Evolutionary conservation across 2,113 vertebrate species (phyloP), one percentile per base, ranked within the genome.

Genomic region (Amblyopsis rosae): DNA sequence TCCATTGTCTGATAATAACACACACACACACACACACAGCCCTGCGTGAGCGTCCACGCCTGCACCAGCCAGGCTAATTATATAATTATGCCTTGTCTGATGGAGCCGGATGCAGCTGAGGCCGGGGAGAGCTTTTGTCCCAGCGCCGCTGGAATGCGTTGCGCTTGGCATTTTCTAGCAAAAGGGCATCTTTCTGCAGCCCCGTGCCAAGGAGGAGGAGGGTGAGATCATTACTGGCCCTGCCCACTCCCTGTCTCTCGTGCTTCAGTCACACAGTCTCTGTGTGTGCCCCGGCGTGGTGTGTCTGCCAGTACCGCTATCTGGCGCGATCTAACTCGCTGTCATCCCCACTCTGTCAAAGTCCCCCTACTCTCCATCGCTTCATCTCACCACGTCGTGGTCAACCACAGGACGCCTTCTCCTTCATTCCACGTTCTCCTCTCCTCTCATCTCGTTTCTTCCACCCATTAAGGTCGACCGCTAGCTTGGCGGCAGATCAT

Each of bases 151-250:
- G 91, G 91, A 93, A 93, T 92, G 91, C 48, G 73, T 78, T 85
- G 80, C 53, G 80, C 86, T 91, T 90, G 91, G 92, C 90, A 92
- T 92, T 92, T 92, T 89, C 90, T 81, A 80, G 85, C 83, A 6
- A 92, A 93, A 92, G 92, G 91, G 89, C 92, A 93, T 83, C 82
- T 89, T 89, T 92, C 82, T 87, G 69, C 77, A 87, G 70, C 85
- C 71, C 62, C 1, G 57, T 88, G 88, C 89, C 88, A 88, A 71
- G 62, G 54, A 69, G 79, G 80, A 70, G 73, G 84, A 74, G 87
- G 78, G 82, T 87, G 89, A 92, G 87, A 90, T 91, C 88, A 92
- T 70, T 57, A 81, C 84, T 91, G 86, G 79, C 78, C 81, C 73
- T 90, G 91, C 91, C 91, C 91, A 92, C 91, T 89, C 81, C 46